Conservation (phyloP, 2,888 invertebrate species). For the Physocephala rufipes region DNA sequence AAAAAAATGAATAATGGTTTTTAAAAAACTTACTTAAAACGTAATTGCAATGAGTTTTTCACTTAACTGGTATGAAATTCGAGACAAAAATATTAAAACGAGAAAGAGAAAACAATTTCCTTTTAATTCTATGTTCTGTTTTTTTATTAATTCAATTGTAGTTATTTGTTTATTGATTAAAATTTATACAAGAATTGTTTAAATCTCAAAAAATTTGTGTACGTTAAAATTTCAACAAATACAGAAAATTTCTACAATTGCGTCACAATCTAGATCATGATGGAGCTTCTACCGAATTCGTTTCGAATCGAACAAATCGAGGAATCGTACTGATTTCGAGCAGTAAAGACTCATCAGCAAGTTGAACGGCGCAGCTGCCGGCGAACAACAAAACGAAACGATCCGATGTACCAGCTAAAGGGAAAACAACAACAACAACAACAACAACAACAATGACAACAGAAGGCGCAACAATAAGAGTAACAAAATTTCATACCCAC, state of each 20-base stretch:
- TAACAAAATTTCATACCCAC: background rate
- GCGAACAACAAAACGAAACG: background rate
- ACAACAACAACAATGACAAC: background rate
- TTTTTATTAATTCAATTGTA: no score
- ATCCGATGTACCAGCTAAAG: background rate
- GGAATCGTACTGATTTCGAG: conserved; percentile 27
- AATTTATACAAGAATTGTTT: background rate
- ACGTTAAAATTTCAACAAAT: background rate
- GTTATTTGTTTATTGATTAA: no score
- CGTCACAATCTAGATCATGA: background rate
- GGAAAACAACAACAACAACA: conserved; percentile 7
- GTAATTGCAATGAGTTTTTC: background rate
- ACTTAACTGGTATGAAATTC: background rate
- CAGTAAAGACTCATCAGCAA: background rate
- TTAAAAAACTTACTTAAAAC: background rate
- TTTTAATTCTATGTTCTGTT: no score
- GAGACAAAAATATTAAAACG: background rate
- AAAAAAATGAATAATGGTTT: no score
- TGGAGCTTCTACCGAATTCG: background rate
- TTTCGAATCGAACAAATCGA: conserved; percentile 23
- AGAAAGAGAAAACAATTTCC: background rate
- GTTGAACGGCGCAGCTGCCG: background rate
- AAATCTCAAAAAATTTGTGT: background rate
- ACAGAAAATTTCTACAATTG: background rate
- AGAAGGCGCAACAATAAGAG: background rate